Base-by-base conservation (phyloP, 2,888 invertebrate genomes). In the Monochamus alternatus region DNA sequence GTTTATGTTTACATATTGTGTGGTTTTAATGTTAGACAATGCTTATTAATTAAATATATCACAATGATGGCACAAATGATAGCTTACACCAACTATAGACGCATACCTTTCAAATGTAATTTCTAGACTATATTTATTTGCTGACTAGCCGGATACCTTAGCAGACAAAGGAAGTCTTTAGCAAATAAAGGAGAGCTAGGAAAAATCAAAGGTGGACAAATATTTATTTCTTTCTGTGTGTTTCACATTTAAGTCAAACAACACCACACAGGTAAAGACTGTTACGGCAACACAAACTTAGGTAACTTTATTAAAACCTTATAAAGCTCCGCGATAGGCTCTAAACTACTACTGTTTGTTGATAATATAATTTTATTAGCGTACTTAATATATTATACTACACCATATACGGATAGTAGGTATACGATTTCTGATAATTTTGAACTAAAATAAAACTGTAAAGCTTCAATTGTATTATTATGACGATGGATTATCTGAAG, bases 91-190 rank as follows among this genome's bases (percentile, higher is more conserved):
- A 70, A 74, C 63, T 63, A 68, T 69, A 63, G 68, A 65, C 65
- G 69, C 64, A 58, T 64, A 65, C 43, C 55, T 65, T 70, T 58
- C 64, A 65, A 55, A 55, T 22, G 55, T 55, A 22, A 22, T 22
- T 22, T 22, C 22, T 22, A 22, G 22, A 22, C 22, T 22, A 22
- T 67, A 69, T 43, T 69, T 70, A 71, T 71, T 71, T 75, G 75
- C 70, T 52, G 75, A 75, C 69, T 43, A 1, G 60, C 55, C 70
- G 71, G 51, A 70, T 75, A 47, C 60, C 62, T 14, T 22, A 60
- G 14, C 59, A 70, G 59, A 69, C 70, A 75, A 75, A 75, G 75
- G 75, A 75, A 75, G 51, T 65, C 66, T 66, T 60, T 60, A 52
- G 51, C 63, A 74, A 74, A 70, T 74, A 74, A 74, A 74, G 70